Conservation (phyloP, 2,888 invertebrate genomes). For the Heliconius aoede region DNA sequence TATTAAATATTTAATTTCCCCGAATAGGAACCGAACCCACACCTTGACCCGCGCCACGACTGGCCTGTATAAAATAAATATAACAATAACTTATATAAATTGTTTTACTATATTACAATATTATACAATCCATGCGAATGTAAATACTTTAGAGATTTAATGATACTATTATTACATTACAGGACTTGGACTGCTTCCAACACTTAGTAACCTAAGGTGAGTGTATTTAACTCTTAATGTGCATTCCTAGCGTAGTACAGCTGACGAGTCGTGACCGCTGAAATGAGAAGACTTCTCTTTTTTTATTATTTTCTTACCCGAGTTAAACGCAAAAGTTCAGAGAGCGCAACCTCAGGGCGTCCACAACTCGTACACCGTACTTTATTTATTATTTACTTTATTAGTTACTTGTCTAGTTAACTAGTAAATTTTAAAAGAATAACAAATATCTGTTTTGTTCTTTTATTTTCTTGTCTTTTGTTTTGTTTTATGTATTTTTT, state of each 20-base stretch:
- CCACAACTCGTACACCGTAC: background rate
- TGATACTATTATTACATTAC: conserved; percentile 58
- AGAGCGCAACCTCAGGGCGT: too few species aligned
- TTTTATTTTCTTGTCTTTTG: background rate
- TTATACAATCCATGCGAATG: background rate
- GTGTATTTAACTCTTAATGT: conserved; percentile 52
- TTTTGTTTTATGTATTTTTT: background rate
- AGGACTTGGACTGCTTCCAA: conserved; percentile 95
- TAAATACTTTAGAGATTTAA: conserved; percentile 18
- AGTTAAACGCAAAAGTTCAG: too few species aligned
- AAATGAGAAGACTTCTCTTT: background rate
- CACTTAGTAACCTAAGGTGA: conserved; percentile 93
- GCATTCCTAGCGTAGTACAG: background rate
- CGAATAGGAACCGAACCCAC: background rate
- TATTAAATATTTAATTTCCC: background rate
- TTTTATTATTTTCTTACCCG: too few species aligned
- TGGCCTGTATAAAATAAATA: too few species aligned
- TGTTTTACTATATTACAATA: background rate
- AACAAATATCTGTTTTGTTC: background rate
- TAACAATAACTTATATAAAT: background rate
- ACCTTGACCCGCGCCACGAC: background rate
- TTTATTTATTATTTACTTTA: background rate
- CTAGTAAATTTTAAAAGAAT: background rate
- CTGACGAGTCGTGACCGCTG: background rate
- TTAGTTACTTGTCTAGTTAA: background rate